A percentile compares a stretch with the other conserved stretches of the same genome.
These are phyloP conservation scores for Eupithecia insigniata DNA, from an alignment of 2,888 invertebrate genomes.

Conservation along the genomic window DNA sequence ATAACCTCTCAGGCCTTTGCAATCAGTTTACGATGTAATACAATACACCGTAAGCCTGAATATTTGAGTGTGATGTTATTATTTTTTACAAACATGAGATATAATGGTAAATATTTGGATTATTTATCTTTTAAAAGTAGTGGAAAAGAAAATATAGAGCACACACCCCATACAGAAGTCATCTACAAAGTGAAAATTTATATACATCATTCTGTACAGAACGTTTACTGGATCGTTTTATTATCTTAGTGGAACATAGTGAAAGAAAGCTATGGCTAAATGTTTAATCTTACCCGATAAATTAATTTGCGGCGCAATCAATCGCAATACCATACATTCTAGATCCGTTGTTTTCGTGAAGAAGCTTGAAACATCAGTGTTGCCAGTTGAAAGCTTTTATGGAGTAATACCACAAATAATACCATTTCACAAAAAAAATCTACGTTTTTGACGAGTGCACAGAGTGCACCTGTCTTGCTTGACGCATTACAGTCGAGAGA, in stretches of 20 bases:
- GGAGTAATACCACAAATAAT: no score
- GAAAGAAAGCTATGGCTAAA: constrained; percentile 28
- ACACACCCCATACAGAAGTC: constrained; percentile 57
- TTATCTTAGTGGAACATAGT: constrained; percentile 5
- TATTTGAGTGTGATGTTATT: not conserved
- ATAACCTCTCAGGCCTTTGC: constrained; percentile 63
- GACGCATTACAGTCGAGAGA: no score
- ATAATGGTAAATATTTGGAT: not conserved
- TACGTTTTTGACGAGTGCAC: no score
- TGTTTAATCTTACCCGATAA: constrained; percentile 74
- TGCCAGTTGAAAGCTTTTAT: not conserved
- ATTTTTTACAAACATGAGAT: not conserved
- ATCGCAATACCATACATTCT: constrained; percentile 85
- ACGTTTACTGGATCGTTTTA: constrained; percentile 5
- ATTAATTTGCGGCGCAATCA: constrained; percentile 86
- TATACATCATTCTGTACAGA: constrained; percentile 2
- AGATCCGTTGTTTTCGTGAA: constrained; percentile 84
- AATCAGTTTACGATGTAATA: constrained; percentile 5
- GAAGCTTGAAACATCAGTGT: constrained; percentile 78
- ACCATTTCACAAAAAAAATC: no score
- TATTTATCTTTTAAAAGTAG: constrained; percentile 22
- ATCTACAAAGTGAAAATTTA: constrained; percentile 29
- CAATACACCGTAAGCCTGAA: not conserved
- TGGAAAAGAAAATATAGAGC: constrained; percentile 54
- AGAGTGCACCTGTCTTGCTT: no score